phyloP scores from a whole-genome alignment of 2,113 vertebrate species.

The Poeciliopsis retropinna region DNA sequence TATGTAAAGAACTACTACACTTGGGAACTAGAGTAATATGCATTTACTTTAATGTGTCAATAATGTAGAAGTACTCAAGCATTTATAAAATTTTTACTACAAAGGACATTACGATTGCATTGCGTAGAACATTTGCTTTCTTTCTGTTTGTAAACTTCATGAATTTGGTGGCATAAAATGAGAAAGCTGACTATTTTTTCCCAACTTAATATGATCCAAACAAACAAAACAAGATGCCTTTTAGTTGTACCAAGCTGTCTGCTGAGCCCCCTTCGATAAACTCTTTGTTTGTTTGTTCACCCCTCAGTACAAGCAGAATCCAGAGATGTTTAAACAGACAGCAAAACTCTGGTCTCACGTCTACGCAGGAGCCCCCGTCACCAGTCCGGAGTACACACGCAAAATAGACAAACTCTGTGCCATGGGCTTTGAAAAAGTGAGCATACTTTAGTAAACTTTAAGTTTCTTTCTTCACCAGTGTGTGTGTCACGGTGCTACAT shows the following conservation, averaged over 20 bases:
- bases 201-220: background rate
- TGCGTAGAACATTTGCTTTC: too few relatives aligned
- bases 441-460: slow-evolving; percentile 4
- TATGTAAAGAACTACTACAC: background rate
- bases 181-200: background rate
- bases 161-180: background rate
- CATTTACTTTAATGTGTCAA: too few relatives aligned
- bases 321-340: slow-evolving; percentile 99
- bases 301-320: slow-evolving; percentile 97
- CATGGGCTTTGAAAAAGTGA: slow-evolving; percentile 99
- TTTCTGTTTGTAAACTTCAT: background rate
- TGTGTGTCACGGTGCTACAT: background rate
- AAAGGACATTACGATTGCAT: too few relatives aligned
- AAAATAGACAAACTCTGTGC: slow-evolving; percentile 99
- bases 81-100: background rate
- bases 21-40: too few relatives aligned
- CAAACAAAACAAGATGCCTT: background rate
- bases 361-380: slow-evolving; percentile 96
- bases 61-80: background rate
- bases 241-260: background rate
- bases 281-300: slow-evolving; percentile 10
- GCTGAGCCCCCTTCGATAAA: background rate
- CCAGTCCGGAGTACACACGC: slow-evolving; percentile 97
- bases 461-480: background rate
- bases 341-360: slow-evolving; percentile 98